Percentiles rank a stretch among this genome's conserved stretches.
phyloP scores from a whole-genome alignment of 2,888 invertebrate species.

The Oxytorus armatus region DNA sequence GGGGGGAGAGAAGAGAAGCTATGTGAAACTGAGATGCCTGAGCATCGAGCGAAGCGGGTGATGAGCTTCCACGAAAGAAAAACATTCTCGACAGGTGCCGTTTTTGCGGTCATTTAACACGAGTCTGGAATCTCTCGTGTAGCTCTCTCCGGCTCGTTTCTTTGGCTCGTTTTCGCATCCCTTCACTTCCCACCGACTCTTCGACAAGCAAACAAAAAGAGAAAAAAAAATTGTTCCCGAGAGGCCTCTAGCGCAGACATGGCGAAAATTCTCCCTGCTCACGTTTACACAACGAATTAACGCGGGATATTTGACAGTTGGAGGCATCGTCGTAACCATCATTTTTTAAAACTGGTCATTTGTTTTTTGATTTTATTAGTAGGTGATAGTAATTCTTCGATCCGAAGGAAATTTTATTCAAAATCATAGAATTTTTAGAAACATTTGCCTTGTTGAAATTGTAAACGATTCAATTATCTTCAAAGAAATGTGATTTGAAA shows the following conservation, averaged over 20 bases:
- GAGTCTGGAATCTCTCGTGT: constrained; percentile 46
- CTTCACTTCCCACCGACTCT: constrained; percentile 10
- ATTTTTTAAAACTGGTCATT: not conserved
- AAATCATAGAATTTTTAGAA: no score
- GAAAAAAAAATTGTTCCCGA: constrained; percentile 16
- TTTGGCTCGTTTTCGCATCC: constrained; percentile 22
- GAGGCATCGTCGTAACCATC: constrained; percentile 1
- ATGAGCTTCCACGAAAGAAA: constrained; percentile 58
- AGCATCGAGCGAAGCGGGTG: constrained; percentile 15
- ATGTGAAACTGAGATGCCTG: constrained; percentile 14
- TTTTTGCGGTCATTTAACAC: constrained; percentile 64
- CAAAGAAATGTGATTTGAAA: no score
- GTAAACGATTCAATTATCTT: no score
- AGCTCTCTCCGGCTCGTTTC: constrained; percentile 18
- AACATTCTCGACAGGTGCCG: constrained; percentile 48
- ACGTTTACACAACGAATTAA: not conserved
- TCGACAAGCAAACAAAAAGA: constrained; percentile 20
- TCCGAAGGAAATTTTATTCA: no score
- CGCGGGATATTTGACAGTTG: constrained; percentile 23
- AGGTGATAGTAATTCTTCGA: no score
- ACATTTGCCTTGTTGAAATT: no score
- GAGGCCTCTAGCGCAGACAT: constrained; percentile 1
- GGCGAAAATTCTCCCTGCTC: not conserved
- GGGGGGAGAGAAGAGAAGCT: no score
- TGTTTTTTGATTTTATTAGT: no score